Evolutionary conservation across 2,113 vertebrate genomes (phyloP), one percentile per base, ranked within the genome.

Genomic region (Aptenodytes patagonicus): DNA sequence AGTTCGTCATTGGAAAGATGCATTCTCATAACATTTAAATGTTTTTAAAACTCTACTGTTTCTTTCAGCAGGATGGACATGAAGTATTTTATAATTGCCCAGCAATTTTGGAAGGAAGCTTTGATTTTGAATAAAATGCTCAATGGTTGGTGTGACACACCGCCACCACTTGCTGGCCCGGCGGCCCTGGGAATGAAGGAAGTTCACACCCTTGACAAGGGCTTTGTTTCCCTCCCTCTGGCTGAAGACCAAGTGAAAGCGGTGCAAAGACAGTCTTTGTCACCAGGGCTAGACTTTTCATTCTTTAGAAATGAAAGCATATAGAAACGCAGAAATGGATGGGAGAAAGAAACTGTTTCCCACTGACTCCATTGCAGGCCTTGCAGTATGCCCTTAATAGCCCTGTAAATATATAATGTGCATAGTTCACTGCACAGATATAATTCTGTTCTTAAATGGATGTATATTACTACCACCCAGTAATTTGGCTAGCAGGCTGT

Each of bases 191-290:
- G 71, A 89, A 34, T 20, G 77, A 22, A 81, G 96, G 93, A 96
- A 96, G 88, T 84, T 83, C 95, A 69, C 93, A 52, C 80, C 93
- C 93, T 72, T 55, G 69, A n/a, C 64, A 64, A 60, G 68, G 38
- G 47, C 65, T 85, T 75, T 87, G 86, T 85, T 80, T 62, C 83
- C 49, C 82, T 93, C 32, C 20, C 40, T 22, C 60, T 88, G 92
- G 83, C 93, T 83, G 64, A 11, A 68, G 81, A 49, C 77, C 73
- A 85, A 73, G 32, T 7, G 52, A 69, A 26, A 83, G 80, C 14
- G 2, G 34, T 47, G 68, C 31, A 66, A 40, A 62, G 55, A 42
- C 46, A 2, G 40, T 68, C 84, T 18, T 29, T 89, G 77, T 62
- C 83, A 25, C 68, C 68, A 32, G 83, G 61, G 54, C 62, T 34